These are phyloP conservation scores for Pyrgilauda ruficollis DNA, from an alignment of 2,113 vertebrate species.

Conservation along the genomic window DNA sequence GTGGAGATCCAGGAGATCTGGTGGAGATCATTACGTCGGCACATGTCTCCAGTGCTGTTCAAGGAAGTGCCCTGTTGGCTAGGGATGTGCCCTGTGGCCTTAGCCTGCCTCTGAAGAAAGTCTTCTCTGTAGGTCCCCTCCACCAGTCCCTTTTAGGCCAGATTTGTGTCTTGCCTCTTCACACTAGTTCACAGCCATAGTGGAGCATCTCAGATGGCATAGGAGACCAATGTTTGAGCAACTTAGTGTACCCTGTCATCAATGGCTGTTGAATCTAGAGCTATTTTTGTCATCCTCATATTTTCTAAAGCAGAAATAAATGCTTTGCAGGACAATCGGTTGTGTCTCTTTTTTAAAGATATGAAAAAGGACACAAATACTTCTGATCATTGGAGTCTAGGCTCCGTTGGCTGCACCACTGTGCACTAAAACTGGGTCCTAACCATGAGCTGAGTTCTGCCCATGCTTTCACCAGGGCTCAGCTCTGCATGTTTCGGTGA, in stretches of 20 bases:
- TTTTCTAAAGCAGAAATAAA: background rate
- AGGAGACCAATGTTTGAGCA: background rate
- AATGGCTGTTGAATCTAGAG: background rate
- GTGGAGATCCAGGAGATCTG: background rate
- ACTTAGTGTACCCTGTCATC: background rate
- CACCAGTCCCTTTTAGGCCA: background rate
- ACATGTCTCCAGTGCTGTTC: background rate
- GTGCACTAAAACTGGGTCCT: background rate
- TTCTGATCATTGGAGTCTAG: background rate
- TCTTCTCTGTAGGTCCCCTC: background rate
- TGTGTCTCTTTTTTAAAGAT: background rate
- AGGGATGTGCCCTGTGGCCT: background rate
- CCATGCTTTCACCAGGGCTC: background rate
- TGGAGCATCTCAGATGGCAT: background rate
- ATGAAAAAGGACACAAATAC: background rate
- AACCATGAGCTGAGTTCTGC: background rate
- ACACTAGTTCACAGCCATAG: background rate
- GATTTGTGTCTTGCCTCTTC: background rate
- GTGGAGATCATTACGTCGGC: background rate
- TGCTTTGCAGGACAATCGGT: background rate
- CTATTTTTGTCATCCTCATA: background rate
- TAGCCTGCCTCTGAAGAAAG: background rate
- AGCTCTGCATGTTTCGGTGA: background rate
- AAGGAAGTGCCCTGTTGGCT: background rate
- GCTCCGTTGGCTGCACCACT: background rate